phyloP scores from a whole-genome alignment of 2,888 invertebrate genomes.

The Pomacea canaliculata region DNA sequence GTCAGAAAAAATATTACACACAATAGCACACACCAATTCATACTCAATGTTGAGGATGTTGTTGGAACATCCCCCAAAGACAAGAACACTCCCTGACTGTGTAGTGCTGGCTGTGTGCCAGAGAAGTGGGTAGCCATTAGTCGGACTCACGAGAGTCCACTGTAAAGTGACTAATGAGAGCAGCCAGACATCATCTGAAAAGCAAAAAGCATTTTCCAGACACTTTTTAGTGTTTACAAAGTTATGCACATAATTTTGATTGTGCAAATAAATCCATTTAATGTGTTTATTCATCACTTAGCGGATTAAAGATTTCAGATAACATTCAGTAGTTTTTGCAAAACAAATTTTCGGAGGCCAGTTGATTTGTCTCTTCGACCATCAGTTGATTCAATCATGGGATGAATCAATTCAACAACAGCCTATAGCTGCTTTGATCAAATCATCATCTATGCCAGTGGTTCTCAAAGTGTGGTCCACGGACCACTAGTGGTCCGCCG shows the following conservation, averaged over 20 bases:
- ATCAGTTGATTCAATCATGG: too few species aligned
- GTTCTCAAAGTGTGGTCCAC: too few species aligned
- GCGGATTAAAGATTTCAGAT: too few species aligned
- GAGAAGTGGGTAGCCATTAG: constrained; percentile 55
- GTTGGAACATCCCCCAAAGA: constrained; percentile 67
- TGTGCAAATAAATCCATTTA: neutral
- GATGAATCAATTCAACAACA: too few species aligned
- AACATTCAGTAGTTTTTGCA: too few species aligned
- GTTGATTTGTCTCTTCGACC: too few species aligned
- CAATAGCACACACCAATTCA: constrained; percentile 36
- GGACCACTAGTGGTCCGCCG: too few species aligned
- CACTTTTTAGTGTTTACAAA: neutral
- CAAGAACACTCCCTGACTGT: constrained; percentile 58
- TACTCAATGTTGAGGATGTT: constrained; percentile 56
- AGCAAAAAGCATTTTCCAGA: neutral
- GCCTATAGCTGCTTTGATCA: too few species aligned
- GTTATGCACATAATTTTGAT: neutral
- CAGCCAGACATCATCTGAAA: constrained; percentile 68
- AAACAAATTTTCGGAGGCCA: too few species aligned
- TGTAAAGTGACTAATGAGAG: constrained; percentile 47
- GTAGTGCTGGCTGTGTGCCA: constrained; percentile 67
- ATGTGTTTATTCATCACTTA: too few species aligned
- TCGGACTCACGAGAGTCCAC: constrained; percentile 60
- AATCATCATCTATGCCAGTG: too few species aligned
- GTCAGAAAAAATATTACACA: neutral